Conservation (phyloP, 2,113 vertebrate species). For the Lophochroa leadbeateri region DNA sequence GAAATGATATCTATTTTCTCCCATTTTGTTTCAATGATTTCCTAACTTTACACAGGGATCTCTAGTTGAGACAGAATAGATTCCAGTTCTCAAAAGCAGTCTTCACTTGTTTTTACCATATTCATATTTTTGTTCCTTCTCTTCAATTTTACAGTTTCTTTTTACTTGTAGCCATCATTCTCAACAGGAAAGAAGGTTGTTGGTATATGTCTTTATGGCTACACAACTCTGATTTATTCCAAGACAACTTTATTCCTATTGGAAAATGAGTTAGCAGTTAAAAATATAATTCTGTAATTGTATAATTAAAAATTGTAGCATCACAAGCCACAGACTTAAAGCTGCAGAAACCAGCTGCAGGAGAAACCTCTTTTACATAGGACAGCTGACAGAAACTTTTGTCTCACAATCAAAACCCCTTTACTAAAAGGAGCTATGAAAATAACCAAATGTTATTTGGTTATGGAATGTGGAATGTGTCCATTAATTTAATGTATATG, state of each 20-base stretch:
- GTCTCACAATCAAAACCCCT: neutral
- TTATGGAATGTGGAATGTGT: neutral
- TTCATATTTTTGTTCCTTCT: neutral
- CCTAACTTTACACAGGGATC: neutral
- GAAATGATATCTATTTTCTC: neutral
- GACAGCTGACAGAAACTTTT: neutral
- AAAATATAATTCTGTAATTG: neutral
- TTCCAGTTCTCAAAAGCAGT: neutral
- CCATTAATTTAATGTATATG: neutral
- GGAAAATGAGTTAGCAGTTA: neutral
- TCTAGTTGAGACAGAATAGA: neutral
- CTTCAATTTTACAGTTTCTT: neutral
- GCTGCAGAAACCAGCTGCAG: neutral
- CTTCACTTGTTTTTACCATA: neutral
- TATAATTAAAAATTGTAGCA: neutral
- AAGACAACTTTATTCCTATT: neutral
- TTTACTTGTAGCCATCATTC: neutral
- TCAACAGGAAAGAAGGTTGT: neutral
- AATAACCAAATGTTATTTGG: neutral
- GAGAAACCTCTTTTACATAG: neutral
- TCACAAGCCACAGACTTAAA: neutral
- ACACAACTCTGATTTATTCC: neutral
- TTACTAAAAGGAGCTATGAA: neutral
- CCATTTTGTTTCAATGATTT: neutral
- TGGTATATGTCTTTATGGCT: neutral